Base-by-base conservation (phyloP, 2,888 invertebrate species). In the Petrolisthes manimaculis region DNA sequence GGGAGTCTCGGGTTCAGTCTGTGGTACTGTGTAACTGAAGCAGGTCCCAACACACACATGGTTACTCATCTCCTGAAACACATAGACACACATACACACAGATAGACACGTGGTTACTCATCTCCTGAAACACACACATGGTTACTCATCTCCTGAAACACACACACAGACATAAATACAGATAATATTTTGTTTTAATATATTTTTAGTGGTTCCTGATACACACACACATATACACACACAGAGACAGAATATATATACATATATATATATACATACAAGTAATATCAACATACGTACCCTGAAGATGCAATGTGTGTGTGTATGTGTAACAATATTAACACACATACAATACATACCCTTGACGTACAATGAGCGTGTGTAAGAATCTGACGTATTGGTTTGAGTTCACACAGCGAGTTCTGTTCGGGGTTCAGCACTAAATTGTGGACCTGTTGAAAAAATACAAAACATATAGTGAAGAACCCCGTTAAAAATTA, bases 21-120 rank as follows among this genome's bases (percentile, higher is more conserved):
- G 94, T 1, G 95, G 95, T 88, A 95, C 95, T 92, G 95, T 95
- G 93, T 95, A 95, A 91, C 95, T 95, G 93, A 95, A 95, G 92
- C 95, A 95, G 4, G 95, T 95, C 4, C 95, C 95, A 18, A 95
- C 95, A 92, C 95, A 95, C 5, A 95, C 95, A 92, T 95, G 95
- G 92, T 95, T 95, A 92, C 95, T 95, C 91, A 95, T 94, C 91
- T 95, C 95, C 91, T 94, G 89, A n/a, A 0, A n/a, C 12, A 54
- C 55, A 54, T 51, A 18, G 21, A 74, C 9, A 74, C 74, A 74
- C 24, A 6, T 21, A 74, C 74, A 74, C 74, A 18, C 18, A 5
- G 21, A 21, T 18, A 21, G 51, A 61, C 12, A 71, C 3, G 24
- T 8, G 18, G 18, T 0, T 51, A 18, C 51, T 21, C 18, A 51